Conservation (phyloP, 53 echinoderm and acorn worm genomes). For the Patiria pectinifera region DNA sequence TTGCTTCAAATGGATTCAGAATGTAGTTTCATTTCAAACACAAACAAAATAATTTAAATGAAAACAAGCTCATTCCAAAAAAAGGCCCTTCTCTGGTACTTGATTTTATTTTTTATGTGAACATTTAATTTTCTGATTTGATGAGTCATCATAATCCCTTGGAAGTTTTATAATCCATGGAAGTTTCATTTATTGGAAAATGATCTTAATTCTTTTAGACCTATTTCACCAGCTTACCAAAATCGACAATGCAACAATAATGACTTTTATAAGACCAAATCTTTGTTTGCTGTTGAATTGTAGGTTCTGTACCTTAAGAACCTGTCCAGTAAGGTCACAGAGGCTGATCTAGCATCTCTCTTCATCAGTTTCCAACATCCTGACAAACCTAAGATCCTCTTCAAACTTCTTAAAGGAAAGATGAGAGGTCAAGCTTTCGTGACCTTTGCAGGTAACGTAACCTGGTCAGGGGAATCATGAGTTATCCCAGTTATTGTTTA, state of each 20-base stretch:
- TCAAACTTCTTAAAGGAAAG: constrained; percentile 54
- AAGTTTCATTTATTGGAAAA: too few species aligned
- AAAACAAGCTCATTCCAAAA: too few species aligned
- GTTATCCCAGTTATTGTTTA: background rate
- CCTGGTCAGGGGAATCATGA: background rate
- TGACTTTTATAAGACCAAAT: background rate
- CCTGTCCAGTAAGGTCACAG: constrained; percentile 43
- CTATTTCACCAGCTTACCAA: too few species aligned
- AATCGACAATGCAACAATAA: background rate
- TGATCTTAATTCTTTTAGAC: too few species aligned
- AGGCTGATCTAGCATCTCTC: constrained; percentile 61
- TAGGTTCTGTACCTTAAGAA: constrained; percentile 69
- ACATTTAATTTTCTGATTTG: too few species aligned
- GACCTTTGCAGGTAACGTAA: constrained; percentile 48
- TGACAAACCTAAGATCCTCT: constrained; percentile 61
- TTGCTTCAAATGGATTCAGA: too few species aligned
- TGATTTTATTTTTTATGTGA: too few species aligned
- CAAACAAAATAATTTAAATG: too few species aligned
- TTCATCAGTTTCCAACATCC: constrained; percentile 58
- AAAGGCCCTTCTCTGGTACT: too few species aligned
- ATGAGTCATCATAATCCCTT: background rate
- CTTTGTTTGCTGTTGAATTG: background rate
- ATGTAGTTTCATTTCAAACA: too few species aligned
- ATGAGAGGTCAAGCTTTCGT: constrained; percentile 73
- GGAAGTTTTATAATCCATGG: too few species aligned